A percentile compares a stretch with the other conserved stretches of the same genome.
Conservation (phyloP, 2,797 vertebrate species). For the Sebastes nivosus region DNA sequence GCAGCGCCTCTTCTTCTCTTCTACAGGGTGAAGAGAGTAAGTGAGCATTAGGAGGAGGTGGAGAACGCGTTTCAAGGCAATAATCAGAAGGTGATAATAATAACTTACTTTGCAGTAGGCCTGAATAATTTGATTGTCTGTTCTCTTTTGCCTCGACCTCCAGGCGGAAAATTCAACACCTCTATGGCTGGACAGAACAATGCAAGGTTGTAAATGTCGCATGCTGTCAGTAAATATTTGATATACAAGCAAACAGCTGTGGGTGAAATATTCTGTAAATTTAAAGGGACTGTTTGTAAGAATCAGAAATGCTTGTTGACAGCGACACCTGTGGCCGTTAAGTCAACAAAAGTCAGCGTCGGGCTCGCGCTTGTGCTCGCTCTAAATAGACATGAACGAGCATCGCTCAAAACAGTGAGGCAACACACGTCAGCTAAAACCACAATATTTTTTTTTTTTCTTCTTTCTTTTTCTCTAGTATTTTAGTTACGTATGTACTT, state of each 20-base stretch:
- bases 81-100: neutral
- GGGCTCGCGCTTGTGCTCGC: too few species aligned
- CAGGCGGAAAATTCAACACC: constrained; percentile 69
- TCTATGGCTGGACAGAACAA: constrained; percentile 72
- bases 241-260: neutral
- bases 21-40: constrained; percentile 32
- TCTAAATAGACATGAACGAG: too few species aligned
- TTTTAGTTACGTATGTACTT: too few species aligned
- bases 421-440: too few species aligned
- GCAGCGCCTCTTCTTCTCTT: constrained; percentile 70
- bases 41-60: neutral
- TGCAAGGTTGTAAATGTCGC: neutral
- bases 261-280: neutral
- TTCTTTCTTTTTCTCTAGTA: too few species aligned
- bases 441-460: too few species aligned
- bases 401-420: too few species aligned
- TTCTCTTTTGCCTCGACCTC: constrained; percentile 48
- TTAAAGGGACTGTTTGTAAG: neutral
- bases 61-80: neutral
- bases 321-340: too few species aligned
- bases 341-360: too few species aligned
- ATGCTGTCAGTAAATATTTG: neutral
- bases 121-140: constrained; percentile 26
- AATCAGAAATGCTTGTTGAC: too few species aligned
- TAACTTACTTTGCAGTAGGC: constrained; percentile 49